Base-by-base conservation (phyloP, 2,888 invertebrate genomes). In the Orthonychiurus folsomi region DNA sequence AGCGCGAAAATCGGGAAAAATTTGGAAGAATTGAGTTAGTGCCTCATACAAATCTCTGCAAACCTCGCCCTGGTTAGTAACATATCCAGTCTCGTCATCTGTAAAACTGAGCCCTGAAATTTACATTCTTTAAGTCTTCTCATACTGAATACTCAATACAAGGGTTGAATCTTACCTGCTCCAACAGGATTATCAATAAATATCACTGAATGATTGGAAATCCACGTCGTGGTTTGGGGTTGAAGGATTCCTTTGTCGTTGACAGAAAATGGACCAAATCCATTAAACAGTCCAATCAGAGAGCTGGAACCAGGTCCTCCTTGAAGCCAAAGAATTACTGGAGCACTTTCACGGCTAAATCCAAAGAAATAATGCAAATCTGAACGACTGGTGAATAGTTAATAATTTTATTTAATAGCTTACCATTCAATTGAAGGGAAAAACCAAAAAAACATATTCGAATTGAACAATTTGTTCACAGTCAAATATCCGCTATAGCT, bases 61-160 rank as follows among this genome's bases (percentile, higher is more conserved):
- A 1, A 94, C 88, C 75, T 87, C 85, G 0, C 82, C 84, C 77
- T 93, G 86, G 76, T 89, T 86, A 3, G 79, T 83, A 12, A 88
- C 87, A 77, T 88, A 93, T 0, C 93, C 93, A 62, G 78, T 82
- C 23, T 85, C 84, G 61, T 83, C 78, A 2, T 85, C 82, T 0
- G 93, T 92, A 74, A 92, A 93, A 78, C 93, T 93, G 75, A 87
- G 95, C 0, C 94, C 94, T n/a, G n/a, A n/a, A n/a, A n/a, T n/a
- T n/a, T n/a, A n/a, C n/a, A n/a, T 48, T 79, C n/a, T 21, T 1
- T 23, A 57, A 48, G 1, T 24, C 56, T 54, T 54, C 23, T 56
- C n/a, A 24, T 28, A 57, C 2, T 26, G 20, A 3, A 21, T 54
- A 12, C 26, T 9, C 18, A 27, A 24, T 3, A 21, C 9, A 18